A percentile compares a stretch with the other conserved stretches of the same genome.
These are phyloP conservation scores for Knipowitschia caucasica DNA, from an alignment of 2,797 vertebrate genomes.

Conservation along the genomic window DNA sequence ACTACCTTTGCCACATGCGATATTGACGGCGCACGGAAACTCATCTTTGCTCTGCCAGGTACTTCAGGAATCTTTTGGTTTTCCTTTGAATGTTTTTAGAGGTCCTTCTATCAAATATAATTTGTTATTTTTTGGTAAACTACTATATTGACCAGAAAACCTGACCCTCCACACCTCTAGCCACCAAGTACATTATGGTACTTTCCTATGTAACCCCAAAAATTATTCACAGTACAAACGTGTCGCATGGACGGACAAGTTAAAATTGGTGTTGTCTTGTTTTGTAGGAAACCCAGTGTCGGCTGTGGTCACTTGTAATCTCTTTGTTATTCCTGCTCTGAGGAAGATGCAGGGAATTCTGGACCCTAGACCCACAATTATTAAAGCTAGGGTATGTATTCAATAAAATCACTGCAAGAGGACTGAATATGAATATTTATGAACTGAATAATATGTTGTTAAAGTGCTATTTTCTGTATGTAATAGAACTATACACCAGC, in stretches of 20 bases:
- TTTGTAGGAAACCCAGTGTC: constrained; percentile 93
- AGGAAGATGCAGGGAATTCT: constrained; percentile 99
- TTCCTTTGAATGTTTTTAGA: constrained; percentile 1
- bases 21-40: constrained; percentile 93
- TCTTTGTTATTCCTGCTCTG: constrained; percentile 97
- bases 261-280: constrained; percentile 19
- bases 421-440: too few species aligned
- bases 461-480: too few species aligned
- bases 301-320: constrained; percentile 97
- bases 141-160: constrained; percentile 10
- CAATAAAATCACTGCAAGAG: too few species aligned
- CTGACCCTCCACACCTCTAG: constrained; percentile 17
- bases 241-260: neutral
- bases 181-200: constrained; percentile 9
- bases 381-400: constrained; percentile 93
- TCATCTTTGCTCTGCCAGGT: constrained; percentile 99
- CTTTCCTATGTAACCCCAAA: constrained; percentile 8
- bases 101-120: constrained; percentile 2
- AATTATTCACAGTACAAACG: neutral
- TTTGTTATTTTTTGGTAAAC: constrained; percentile 5
- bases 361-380: constrained; percentile 97
- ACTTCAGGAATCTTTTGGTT: constrained; percentile 20
- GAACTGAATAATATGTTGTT: too few species aligned
- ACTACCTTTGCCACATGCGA: constrained; percentile 98
- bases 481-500: too few species aligned